Conservation (phyloP, 2,888 invertebrate species). For the Eupeodes latifasciatus region DNA sequence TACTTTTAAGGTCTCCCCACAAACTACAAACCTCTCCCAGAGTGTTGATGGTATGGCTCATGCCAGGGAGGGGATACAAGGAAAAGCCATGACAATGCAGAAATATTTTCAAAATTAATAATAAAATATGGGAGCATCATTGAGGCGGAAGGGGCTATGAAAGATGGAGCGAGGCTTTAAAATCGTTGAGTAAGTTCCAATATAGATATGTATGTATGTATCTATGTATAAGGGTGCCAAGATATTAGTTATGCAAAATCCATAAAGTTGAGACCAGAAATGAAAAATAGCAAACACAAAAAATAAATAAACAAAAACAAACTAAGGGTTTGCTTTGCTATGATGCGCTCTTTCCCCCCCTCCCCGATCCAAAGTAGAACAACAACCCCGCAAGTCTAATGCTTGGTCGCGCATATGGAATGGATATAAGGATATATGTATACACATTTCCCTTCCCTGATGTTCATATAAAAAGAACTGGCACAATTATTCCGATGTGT, state of each 20-base stretch:
- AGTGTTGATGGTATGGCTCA: background rate
- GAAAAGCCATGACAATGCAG: slow-evolving; percentile 66
- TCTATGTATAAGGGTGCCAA: slow-evolving; percentile 41
- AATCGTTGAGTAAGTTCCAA: slow-evolving; percentile 22
- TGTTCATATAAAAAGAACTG: background rate
- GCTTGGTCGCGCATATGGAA: slow-evolving; percentile 35
- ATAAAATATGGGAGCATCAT: slow-evolving; percentile 48
- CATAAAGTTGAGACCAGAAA: slow-evolving; percentile 48
- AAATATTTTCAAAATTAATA: slow-evolving; percentile 75
- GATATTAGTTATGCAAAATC: slow-evolving; percentile 69
- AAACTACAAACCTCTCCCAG: background rate
- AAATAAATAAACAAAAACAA: slow-evolving; percentile 2
- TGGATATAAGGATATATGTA: background rate
- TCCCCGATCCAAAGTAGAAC: slow-evolving; percentile 49
- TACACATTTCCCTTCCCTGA: background rate
- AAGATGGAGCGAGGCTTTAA: background rate
- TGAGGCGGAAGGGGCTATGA: background rate
- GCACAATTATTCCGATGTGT: slow-evolving; percentile 18
- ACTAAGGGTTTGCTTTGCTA: slow-evolving; percentile 24
- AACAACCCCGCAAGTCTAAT: slow-evolving; percentile 63
- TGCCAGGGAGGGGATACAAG: background rate
- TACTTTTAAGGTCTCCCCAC: slow-evolving; percentile 14
- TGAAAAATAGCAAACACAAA: slow-evolving; percentile 1
- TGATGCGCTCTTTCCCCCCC: background rate
- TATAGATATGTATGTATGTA: background rate